Base-by-base conservation (phyloP, 2,888 invertebrate species). In the Myopa testacea region DNA sequence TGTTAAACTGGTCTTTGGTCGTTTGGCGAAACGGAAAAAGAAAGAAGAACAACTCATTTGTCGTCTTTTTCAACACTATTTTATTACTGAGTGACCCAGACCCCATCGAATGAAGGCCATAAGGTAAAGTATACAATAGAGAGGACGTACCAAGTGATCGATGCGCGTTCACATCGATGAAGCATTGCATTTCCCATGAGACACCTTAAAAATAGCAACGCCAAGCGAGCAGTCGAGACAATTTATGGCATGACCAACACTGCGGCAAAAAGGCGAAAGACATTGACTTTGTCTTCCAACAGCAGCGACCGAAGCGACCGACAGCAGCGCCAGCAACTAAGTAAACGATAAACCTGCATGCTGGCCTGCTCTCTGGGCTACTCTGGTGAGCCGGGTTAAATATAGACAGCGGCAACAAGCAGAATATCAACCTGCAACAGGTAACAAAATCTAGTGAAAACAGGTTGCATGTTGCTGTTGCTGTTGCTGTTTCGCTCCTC, bases 391-490 rank as follows among this genome's bases (percentile, higher is more conserved):
- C 55, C 60, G 63, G 55, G 50, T 70, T 71, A 26, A 58, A 45
- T 45, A 45, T 45, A 45, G 45, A 45, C 45, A 65, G 37, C 62
- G 52, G 65, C 52, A 65, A 52, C 63, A 65, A 65, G 50, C 10
- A 70, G 26, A 12, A 19, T 16, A 55, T 52, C 38, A 60, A 55
- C 26, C n/a, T 70, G 63, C 70, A 78, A 65, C 76, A 78, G 70
- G 69, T 75, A 68, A 71, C 55, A 62, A 72, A 80, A 79, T 75
- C 78, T 76, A 80, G 79, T 80, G 81, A 79, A 82, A 82, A 82
- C 82, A 81, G 81, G 82, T 82, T 82, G 80, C 78, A 55, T 45
- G 80, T 76, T 73, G 78, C 78, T 78, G 78, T 67, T 75, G 45
- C 4, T 67, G 50, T 50, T 69, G 55, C 4, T 67, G 50, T 50